phyloP scores from a whole-genome alignment of 2,888 invertebrate genomes.

The Orthonevra nobilis region DNA sequence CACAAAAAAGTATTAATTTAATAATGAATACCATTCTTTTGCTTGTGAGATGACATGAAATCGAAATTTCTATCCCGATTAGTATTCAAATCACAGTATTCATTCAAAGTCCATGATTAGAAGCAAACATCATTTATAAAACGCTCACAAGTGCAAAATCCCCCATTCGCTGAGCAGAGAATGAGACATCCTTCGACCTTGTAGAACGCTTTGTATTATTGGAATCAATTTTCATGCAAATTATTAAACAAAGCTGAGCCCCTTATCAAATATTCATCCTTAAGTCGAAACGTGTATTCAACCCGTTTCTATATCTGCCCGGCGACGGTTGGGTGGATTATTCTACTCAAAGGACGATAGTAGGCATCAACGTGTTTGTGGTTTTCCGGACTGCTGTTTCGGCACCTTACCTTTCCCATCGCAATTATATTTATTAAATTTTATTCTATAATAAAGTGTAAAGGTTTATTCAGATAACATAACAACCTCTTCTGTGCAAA shows the following conservation, averaged over 20 bases:
- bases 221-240: constrained; percentile 63
- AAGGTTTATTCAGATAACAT: too few species aligned
- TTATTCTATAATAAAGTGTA: too few species aligned
- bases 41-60: constrained; percentile 21
- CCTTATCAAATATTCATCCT: constrained; percentile 62
- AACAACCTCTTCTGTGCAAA: too few species aligned
- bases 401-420: too few species aligned
- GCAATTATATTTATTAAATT: too few species aligned
- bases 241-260: constrained; percentile 54
- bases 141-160: constrained; percentile 4
- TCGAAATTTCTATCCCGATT: constrained; percentile 49
- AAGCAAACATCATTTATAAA: constrained; percentile 55
- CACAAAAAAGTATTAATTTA: constrained; percentile 40
- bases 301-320: constrained; percentile 7
- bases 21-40: constrained; percentile 24
- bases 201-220: constrained; percentile 26
- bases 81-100: constrained; percentile 59
- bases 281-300: constrained; percentile 16
- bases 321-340: too few species aligned
- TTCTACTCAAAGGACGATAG: too few species aligned
- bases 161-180: too few species aligned
- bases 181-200: constrained; percentile 23
- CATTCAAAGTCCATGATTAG: constrained; percentile 55
- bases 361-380: too few species aligned
- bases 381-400: too few species aligned